Conservation (phyloP, 1,140 invertebrate species). For the Physella acuta region DNA sequence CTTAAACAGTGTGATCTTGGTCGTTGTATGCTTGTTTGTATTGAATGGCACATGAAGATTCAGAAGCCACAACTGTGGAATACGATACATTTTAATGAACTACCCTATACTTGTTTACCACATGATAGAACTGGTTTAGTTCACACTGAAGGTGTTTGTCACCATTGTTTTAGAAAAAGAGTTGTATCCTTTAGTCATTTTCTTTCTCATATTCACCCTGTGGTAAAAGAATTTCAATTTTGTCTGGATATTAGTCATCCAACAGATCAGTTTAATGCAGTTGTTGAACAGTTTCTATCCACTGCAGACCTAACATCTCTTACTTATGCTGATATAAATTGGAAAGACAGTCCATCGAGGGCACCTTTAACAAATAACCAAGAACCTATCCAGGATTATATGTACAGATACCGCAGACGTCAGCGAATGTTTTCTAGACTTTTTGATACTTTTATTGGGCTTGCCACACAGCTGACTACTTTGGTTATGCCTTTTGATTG, state of each 20-base stretch:
- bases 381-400: slow-evolving; percentile 25
- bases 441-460: slow-evolving; percentile 47
- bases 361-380: slow-evolving; percentile 47
- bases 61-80: slow-evolving; percentile 47
- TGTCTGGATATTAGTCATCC: slow-evolving; percentile 53
- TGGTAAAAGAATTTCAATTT: slow-evolving; percentile 48
- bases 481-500: slow-evolving; percentile 57
- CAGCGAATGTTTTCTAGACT: slow-evolving; percentile 49
- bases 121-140: slow-evolving; percentile 23
- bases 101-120: slow-evolving; percentile 43
- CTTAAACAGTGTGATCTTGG: slow-evolving; percentile 48
- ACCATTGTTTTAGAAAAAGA: slow-evolving; percentile 45
- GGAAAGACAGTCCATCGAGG: slow-evolving; percentile 55
- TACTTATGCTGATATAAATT: slow-evolving; percentile 48
- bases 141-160: slow-evolving; percentile 42
- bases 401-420: slow-evolving; percentile 42
- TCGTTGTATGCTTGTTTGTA: slow-evolving; percentile 38
- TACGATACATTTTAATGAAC: slow-evolving; percentile 42
- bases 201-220: slow-evolving; percentile 38
- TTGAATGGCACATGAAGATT: slow-evolving; percentile 44
- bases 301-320: slow-evolving; percentile 35
- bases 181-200: slow-evolving; percentile 41
- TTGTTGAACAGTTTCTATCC: slow-evolving; percentile 41
- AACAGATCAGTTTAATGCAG: slow-evolving; percentile 42
- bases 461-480: slow-evolving; percentile 43